Evolutionary conservation across 1,140 invertebrate species (phyloP), one percentile per base, ranked within the genome.

Genomic region (Sinella curviseta): DNA sequence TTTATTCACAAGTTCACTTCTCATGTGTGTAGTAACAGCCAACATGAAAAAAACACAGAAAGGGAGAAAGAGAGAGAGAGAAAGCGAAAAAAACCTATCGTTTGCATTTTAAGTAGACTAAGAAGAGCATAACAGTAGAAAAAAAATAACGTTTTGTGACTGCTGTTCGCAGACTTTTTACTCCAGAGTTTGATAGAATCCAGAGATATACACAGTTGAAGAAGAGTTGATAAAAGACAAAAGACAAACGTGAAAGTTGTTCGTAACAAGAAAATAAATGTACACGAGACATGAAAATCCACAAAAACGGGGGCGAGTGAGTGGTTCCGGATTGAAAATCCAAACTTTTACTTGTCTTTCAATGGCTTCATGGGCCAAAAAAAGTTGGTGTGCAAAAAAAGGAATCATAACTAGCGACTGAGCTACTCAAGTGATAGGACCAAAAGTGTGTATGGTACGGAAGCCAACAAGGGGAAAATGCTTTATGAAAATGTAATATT

Each of bases 401-500:
- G 24, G 55, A 60, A 60, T 60, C 55, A 60, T 60, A 17, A 24
- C 55, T 60, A 24, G 55, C 12, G 55, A 24, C n/a, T n/a, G n/a
- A n/a, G n/a, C n/a, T n/a, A n/a, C n/a, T n/a, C 55, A 60, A 60
- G 24, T 60, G 55, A 24, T 4, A 60, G 24, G 55, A 24, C n/a
- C n/a, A n/a, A n/a, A n/a, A n/a, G n/a, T n/a, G n/a, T n/a, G n/a
- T n/a, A n/a, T n/a, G n/a, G n/a, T n/a, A n/a, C n/a, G n/a, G n/a
- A n/a, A n/a, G n/a, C n/a, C n/a, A n/a, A n/a, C 55, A 60, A 26
- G 24, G 55, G 55, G 14, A 4, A 26, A 60, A 60, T n/a, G 24
- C 55, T 60, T 60, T 60, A 60, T 60, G 55, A 60, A 60, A 60
- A 60, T 60, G 55, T 14, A 60, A 60, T 60, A 60, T 60, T n/a